Evolutionary conservation across 2,797 vertebrate species (phyloP), one percentile per base, ranked within the genome.

Genomic region (Coregonus suidteri): DNA sequence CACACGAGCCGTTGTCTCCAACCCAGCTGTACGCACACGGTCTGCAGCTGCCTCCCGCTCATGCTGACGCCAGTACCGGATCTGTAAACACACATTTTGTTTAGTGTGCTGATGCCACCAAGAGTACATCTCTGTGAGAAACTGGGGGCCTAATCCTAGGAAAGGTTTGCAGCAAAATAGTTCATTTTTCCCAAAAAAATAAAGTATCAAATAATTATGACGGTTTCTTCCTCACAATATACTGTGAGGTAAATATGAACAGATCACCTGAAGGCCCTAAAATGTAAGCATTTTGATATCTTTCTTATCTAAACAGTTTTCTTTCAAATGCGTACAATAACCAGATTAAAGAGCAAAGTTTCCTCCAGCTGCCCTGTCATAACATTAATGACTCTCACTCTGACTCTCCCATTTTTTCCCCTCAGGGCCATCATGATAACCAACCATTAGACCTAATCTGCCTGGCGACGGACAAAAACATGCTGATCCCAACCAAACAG

Each of bases 21-120:
- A 86, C 6, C 97, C 96, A 0, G 95, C 95, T 0, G 97, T 98
- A 77, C 98, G 93, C 73, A 99, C 96, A 3, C 98, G 93, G 90
- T 99, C 97, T 0, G 98, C 97, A 0, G 98, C 97, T 0, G 96
- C 97, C 79, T 97, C 97, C n/a, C 97, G 95, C 79, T 98, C 97
- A 0, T 97, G 96, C 0, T 95, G 96, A 80, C 96, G 95, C 98
- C 98, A 99, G 92, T 98, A 98, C 3, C 97, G 95, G 84, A 99
- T 99, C 97, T 99, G 88, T 41, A 73, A 0, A 16, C 37, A 73
- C 54, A 73, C 65, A 66, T 64, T 11, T 64, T 4, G 16, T 56
- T n/a, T 13, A 47, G 41, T 47, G 41, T 47, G 9, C 41, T 47
- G 41, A 47, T 47, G 41, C 41, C 41, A 47, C 41, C 2, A 47